Evolutionary conservation across 1,140 invertebrate genomes (phyloP).

Genomic region (Brachionus paranguensis): DNA sequence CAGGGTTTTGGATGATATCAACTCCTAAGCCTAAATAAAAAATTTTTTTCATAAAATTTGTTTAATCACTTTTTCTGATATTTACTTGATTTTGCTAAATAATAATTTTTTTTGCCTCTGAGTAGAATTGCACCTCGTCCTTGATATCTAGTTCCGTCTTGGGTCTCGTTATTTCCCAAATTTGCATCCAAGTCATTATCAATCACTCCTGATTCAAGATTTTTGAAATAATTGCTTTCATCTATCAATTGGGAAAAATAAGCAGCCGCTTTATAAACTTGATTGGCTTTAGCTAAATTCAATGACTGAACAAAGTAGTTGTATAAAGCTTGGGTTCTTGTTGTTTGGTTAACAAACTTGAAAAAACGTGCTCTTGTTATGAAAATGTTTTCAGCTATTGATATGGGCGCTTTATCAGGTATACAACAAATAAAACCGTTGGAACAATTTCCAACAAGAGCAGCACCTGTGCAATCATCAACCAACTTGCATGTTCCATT

Average conservation of each 20-base stretch:
- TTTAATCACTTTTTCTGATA: neutral
- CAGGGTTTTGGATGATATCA: neutral
- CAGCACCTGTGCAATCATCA: neutral
- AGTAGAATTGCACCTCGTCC: neutral
- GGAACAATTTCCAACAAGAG: neutral
- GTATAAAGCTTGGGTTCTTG: neutral
- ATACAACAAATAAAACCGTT: neutral
- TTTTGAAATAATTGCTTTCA: neutral
- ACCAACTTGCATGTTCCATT: neutral
- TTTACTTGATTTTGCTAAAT: neutral
- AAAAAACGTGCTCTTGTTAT: neutral
- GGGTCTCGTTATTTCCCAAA: neutral
- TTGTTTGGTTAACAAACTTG: neutral
- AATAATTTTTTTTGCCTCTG: slow-evolving; percentile 4
- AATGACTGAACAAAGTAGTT: neutral
- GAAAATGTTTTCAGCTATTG: neutral
- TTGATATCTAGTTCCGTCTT: neutral
- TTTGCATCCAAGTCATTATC: neutral
- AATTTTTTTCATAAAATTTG: neutral
- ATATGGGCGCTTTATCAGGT: neutral
- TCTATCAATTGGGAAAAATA: neutral
- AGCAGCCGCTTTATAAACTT: neutral
- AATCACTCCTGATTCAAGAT: neutral
- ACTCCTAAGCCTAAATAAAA: neutral
- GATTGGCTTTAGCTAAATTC: neutral